Conservation (phyloP, 1,140 invertebrate genomes). For the Dryas iulia region DNA sequence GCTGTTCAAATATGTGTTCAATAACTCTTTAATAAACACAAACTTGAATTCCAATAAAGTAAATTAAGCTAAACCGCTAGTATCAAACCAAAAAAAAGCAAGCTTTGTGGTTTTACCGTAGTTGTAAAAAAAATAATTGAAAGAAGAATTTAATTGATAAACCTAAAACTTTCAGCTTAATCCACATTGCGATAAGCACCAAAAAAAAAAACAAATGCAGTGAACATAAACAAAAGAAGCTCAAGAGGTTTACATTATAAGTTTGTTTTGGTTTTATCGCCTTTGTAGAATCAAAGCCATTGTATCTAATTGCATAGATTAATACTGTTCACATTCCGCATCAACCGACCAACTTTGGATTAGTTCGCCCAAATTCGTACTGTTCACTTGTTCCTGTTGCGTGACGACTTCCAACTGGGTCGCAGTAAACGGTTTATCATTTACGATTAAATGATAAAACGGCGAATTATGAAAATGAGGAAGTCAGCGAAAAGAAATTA, state of each 20-base stretch:
- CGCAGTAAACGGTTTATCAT: constrained; percentile 51
- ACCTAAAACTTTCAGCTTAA: background rate
- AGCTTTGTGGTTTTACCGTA: background rate
- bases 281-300: background rate
- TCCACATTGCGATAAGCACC: background rate
- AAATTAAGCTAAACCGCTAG: too few relatives aligned
- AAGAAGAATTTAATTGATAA: background rate
- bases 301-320: constrained; percentile 34
- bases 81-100: background rate
- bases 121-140: background rate
- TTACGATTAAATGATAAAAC: constrained; percentile 64
- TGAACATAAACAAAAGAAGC: background rate
- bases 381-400: constrained; percentile 47
- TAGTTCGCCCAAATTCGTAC: constrained; percentile 40
- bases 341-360: constrained; percentile 36
- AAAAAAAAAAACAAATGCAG: background rate
- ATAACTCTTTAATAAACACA: too few relatives aligned
- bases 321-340: constrained; percentile 25
- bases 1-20: too few relatives aligned
- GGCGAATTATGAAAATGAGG: constrained; percentile 49
- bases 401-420: constrained; percentile 53
- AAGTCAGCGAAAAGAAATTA: constrained; percentile 18
- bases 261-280: background rate
- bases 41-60: too few relatives aligned
- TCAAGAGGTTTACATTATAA: background rate